A percentile compares a stretch with the other conserved stretches of the same genome.
phyloP scores from a whole-genome alignment of 2,888 invertebrate genomes.

The Ornithoptera priamus region DNA sequence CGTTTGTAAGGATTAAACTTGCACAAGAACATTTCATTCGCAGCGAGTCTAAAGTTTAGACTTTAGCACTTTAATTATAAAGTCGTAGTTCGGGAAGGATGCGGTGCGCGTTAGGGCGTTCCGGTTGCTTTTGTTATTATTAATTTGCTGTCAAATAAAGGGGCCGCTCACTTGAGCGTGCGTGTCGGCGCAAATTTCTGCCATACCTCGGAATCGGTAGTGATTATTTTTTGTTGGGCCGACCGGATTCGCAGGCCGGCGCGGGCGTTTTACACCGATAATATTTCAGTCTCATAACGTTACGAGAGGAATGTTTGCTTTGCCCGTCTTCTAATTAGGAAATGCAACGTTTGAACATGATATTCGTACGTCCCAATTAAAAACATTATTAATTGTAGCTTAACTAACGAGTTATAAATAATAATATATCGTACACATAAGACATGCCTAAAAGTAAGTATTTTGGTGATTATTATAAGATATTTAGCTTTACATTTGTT shows the following conservation, averaged over 20 bases:
- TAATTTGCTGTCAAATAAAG: slow-evolving; percentile 81
- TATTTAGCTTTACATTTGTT: too few relatives aligned
- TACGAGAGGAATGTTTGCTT: slow-evolving; percentile 34
- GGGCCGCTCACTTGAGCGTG: slow-evolving; percentile 80
- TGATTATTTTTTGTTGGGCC: slow-evolving; percentile 75
- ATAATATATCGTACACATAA: too few relatives aligned
- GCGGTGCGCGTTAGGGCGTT: slow-evolving; percentile 62
- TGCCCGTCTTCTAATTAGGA: slow-evolving; percentile 55
- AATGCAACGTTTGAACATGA: slow-evolving; percentile 34
- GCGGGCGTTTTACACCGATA: slow-evolving; percentile 62
- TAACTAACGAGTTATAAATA: too few relatives aligned
- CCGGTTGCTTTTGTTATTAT: slow-evolving; percentile 66
- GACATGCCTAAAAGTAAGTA: too few relatives aligned
- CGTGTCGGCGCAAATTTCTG: slow-evolving; percentile 79
- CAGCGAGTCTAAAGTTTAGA: slow-evolving; percentile 61
- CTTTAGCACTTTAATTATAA: slow-evolving; percentile 65
- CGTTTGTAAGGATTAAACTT: slow-evolving; percentile 74
- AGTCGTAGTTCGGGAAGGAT: slow-evolving; percentile 62
- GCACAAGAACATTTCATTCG: slow-evolving; percentile 59
- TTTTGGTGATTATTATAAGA: too few relatives aligned
- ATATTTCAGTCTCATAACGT: slow-evolving; percentile 37
- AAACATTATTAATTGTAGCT: slow-evolving; percentile 7
- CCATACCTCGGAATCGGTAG: slow-evolving; percentile 77
- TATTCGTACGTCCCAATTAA: slow-evolving; percentile 16
- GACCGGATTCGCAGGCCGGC: slow-evolving; percentile 71